phyloP scores from a whole-genome alignment of 2,113 vertebrate genomes.

The Cyanistes caeruleus region DNA sequence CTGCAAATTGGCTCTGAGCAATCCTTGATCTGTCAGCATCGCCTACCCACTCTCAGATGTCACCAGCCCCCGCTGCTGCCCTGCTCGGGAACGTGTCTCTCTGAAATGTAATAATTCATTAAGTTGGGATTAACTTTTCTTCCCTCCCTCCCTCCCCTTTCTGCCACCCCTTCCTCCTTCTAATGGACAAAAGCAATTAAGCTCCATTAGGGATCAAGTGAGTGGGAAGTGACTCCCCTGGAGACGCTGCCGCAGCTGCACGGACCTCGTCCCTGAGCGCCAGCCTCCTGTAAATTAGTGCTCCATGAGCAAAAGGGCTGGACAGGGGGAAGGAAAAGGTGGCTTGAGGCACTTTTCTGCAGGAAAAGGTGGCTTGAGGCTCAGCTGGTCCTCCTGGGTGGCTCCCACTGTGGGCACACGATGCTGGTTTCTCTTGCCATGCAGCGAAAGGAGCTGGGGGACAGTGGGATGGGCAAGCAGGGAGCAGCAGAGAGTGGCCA shows the following conservation, averaged over 20 bases:
- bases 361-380: neutral
- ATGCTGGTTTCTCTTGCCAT: neutral
- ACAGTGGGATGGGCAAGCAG: neutral
- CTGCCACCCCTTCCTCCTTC: constrained; percentile 11
- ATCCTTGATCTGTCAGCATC: constrained; percentile 71
- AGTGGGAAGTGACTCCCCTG: neutral
- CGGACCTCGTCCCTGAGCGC: neutral
- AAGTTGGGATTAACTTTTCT: constrained; percentile 8
- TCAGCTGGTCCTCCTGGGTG: neutral
- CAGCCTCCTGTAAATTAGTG: neutral
- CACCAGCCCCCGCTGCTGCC: constrained; percentile 66
- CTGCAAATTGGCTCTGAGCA: constrained; percentile 71
- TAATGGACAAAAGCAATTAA: constrained; percentile 71
- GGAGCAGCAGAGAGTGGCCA: neutral
- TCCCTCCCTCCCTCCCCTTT: neutral
- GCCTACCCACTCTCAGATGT: constrained; percentile 70
- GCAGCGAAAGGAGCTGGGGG: neutral
- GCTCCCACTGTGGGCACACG: neutral
- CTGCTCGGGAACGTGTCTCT: constrained; percentile 37
- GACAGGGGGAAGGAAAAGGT: neutral
- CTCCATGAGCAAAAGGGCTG: neutral
- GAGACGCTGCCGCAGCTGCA: neutral
- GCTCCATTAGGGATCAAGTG: constrained; percentile 38
- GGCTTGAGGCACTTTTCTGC: neutral
- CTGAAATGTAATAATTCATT: constrained; percentile 67